Evolutionary conservation across 1,140 invertebrate species (phyloP).

Genomic region (Drosophila lacertosa): DNA sequence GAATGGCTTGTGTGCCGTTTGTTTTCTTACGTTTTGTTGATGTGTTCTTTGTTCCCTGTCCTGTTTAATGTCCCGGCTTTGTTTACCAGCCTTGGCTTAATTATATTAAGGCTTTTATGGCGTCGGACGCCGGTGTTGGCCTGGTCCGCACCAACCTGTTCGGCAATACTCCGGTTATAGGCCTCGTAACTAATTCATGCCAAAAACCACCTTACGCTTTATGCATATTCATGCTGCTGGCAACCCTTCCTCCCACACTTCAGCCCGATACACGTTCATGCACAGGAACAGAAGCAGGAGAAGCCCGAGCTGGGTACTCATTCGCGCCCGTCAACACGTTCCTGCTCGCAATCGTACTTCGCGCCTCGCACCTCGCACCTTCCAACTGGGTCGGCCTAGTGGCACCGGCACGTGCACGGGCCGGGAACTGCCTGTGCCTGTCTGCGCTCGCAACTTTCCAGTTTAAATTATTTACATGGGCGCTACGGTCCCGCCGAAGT

Average conservation of each 20-base stretch:
- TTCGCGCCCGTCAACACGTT: slow-evolving; percentile 59
- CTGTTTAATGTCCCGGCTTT: slow-evolving; percentile 7
- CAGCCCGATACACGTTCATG: too few relatives aligned
- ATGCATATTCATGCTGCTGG: slow-evolving; percentile 66
- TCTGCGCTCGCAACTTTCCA: slow-evolving; percentile 46
- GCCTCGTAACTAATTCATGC: slow-evolving; percentile 72
- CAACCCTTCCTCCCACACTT: slow-evolving; percentile 7
- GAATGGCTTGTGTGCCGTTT: not conserved
- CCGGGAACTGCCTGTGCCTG: slow-evolving; percentile 5
- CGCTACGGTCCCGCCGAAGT: not conserved
- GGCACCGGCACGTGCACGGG: slow-evolving; percentile 24
- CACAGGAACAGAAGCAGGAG: not conserved
- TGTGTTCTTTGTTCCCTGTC: not conserved
- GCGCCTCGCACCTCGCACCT: slow-evolving; percentile 6
- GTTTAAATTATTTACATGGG: slow-evolving; percentile 58
- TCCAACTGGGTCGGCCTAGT: not conserved
- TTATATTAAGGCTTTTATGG: slow-evolving; percentile 53
- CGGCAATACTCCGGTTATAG: slow-evolving; percentile 55
- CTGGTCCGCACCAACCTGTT: slow-evolving; percentile 4
- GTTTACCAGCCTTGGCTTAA: slow-evolving; percentile 45
- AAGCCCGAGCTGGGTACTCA: slow-evolving; percentile 7
- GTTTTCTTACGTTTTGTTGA: slow-evolving; percentile 12
- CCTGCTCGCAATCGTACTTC: slow-evolving; percentile 23
- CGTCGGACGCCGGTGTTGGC: not conserved
- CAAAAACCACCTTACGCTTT: slow-evolving; percentile 57